phyloP scores from a whole-genome alignment of 2,888 invertebrate genomes.

The Macaria liturata region DNA sequence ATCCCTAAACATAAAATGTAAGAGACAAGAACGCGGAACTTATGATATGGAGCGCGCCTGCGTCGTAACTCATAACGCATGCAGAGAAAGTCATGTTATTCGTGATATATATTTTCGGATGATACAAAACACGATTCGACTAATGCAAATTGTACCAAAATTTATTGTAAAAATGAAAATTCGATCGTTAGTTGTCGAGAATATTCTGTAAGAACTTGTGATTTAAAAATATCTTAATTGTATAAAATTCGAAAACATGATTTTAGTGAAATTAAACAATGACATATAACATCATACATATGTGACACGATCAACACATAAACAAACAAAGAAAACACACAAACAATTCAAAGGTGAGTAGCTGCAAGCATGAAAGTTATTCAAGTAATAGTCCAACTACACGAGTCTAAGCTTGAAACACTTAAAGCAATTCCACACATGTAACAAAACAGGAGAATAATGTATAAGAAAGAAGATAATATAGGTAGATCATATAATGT shows the following conservation, averaged over 20 bases:
- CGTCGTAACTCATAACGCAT: constrained; percentile 40
- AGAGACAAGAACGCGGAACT: constrained; percentile 51
- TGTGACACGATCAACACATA: neutral
- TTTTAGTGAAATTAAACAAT: neutral
- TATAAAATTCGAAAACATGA: too few species aligned
- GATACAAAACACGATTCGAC: constrained; percentile 43
- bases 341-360: constrained; percentile 37
- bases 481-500: neutral
- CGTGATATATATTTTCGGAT: constrained; percentile 26
- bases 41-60: constrained; percentile 43
- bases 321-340: neutral
- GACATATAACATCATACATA: neutral
- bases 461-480: neutral
- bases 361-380: constrained; percentile 47
- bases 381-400: constrained; percentile 23
- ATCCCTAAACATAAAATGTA: constrained; percentile 26
- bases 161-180: constrained; percentile 33
- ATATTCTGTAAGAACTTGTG: constrained; percentile 11
- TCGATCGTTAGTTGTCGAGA: constrained; percentile 35
- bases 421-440: constrained; percentile 9
- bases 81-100: constrained; percentile 44
- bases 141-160: constrained; percentile 57
- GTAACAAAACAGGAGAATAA: neutral
- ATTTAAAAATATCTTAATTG: too few species aligned
- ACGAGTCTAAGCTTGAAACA: constrained; percentile 14